These are phyloP conservation scores for Phania funesta DNA, from an alignment of 2,888 invertebrate species.

Conservation along the genomic window DNA sequence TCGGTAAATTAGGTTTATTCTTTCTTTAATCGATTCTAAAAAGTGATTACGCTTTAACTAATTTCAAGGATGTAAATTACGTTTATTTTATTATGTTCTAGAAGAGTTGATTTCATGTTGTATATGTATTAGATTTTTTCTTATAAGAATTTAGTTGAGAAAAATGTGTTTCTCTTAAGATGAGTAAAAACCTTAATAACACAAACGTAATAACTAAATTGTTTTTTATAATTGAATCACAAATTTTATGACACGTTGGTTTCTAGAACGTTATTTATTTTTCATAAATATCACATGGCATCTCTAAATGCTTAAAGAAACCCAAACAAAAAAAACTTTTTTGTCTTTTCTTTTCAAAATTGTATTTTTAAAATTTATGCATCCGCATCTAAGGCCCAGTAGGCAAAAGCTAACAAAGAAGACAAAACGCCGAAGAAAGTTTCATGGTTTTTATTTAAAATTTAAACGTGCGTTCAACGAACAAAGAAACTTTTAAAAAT, in stretches of 20 bases:
- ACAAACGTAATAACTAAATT: not conserved
- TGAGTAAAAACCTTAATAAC: too few relatives aligned
- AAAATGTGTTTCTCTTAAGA: too few relatives aligned
- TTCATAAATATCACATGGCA: conserved; percentile 23
- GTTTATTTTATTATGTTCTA: too few relatives aligned
- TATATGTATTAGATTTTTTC: too few relatives aligned
- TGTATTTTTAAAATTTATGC: conserved; percentile 45
- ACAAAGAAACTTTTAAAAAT: conserved; percentile 51
- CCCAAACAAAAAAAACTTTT: not conserved
- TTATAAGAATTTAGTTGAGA: too few relatives aligned
- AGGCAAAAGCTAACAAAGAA: conserved; percentile 53
- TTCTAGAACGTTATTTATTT: not conserved
- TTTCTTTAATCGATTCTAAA: too few relatives aligned
- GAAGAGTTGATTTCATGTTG: too few relatives aligned
- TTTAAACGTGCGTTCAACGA: conserved; percentile 29
- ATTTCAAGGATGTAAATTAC: too few relatives aligned
- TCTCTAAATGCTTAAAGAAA: conserved; percentile 37
- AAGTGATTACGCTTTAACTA: too few relatives aligned
- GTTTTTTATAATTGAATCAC: not conserved
- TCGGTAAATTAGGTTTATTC: too few relatives aligned
- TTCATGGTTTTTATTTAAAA: conserved; percentile 26
- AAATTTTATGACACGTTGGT: not conserved
- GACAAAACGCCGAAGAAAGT: conserved; percentile 30
- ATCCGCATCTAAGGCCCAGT: conserved; percentile 51
- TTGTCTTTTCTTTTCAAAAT: conserved; percentile 35